A percentile compares a stretch with the other conserved stretches of the same genome.
phyloP scores from a whole-genome alignment of 2,888 invertebrate genomes.

The Lamproptera curius region DNA sequence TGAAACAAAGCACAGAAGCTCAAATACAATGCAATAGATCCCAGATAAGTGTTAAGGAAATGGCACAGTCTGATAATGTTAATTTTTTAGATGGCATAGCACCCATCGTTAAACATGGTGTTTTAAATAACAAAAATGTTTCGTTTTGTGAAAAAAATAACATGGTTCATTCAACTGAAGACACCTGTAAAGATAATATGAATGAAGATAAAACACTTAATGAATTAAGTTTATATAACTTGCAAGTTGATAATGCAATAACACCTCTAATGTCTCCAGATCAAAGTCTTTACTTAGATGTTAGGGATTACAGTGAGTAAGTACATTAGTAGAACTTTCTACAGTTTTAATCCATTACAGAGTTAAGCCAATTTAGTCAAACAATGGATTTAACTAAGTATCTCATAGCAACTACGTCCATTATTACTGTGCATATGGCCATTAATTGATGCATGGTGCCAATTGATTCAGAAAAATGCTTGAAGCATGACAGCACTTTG shows the following conservation, averaged over 20 bases:
- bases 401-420: no score
- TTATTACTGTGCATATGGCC: no score
- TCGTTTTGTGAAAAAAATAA: slow-evolving; percentile 15
- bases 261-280: slow-evolving; percentile 69
- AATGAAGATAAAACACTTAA: slow-evolving; percentile 63
- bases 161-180: slow-evolving; percentile 18
- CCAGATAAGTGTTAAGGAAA: slow-evolving; percentile 64
- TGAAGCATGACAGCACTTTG: no score
- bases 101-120: slow-evolving; percentile 40
- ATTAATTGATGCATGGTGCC: no score
- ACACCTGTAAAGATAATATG: slow-evolving; percentile 29
- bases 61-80: slow-evolving; percentile 46
- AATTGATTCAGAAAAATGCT: no score
- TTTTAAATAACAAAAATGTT: slow-evolving; percentile 20
- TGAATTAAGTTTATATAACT: slow-evolving; percentile 66
- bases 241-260: slow-evolving; percentile 66
- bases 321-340: slow-evolving; percentile 28
- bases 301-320: slow-evolving; percentile 71
- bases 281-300: slow-evolving; percentile 65
- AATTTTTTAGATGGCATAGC: slow-evolving; percentile 68
- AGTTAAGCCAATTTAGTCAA: no score
- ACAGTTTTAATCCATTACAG: not conserved
- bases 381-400: no score
- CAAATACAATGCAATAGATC: slow-evolving; percentile 67
- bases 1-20: slow-evolving; percentile 51